A percentile compares a stretch with the other conserved stretches of the same genome.
Conservation (phyloP, 2,888 invertebrate genomes). For the Theodoxus fluviatilis region DNA sequence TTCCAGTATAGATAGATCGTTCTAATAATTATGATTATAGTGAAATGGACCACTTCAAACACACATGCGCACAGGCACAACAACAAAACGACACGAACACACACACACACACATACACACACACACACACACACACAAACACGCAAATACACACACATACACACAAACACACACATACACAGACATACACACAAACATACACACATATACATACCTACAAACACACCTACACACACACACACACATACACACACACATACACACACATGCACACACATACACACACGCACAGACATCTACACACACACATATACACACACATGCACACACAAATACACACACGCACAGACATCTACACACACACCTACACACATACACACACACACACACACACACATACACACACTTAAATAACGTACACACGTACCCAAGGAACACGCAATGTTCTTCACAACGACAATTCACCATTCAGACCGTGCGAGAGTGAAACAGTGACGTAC, state of each 20-base stretch:
- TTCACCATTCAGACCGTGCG: not conserved
- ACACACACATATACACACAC: not conserved
- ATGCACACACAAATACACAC: not conserved
- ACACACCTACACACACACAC: constrained; percentile 11
- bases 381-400: not conserved
- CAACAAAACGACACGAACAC: not conserved
- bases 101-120: constrained; percentile 19
- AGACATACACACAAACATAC: not conserved
- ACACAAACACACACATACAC: not conserved
- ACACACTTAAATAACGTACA: not conserved
- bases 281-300: not conserved
- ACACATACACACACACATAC: not conserved
- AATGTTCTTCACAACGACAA: not conserved
- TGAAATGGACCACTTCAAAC: too few species aligned
- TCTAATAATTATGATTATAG: too few species aligned
- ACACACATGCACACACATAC: constrained; percentile 19
- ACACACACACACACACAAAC: constrained; percentile 9
- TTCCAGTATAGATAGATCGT: too few species aligned
- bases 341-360: not conserved
- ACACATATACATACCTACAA: constrained; percentile 6
- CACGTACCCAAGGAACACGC: not conserved
- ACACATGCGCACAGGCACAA: constrained; percentile 3
- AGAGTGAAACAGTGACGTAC: constrained; percentile 36
- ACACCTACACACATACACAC: not conserved
- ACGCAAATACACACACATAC: constrained; percentile 5